Evolutionary conservation across 2,113 vertebrate species (phyloP), one percentile per base, ranked within the genome.

Genomic region (Willisornis vidua): DNA sequence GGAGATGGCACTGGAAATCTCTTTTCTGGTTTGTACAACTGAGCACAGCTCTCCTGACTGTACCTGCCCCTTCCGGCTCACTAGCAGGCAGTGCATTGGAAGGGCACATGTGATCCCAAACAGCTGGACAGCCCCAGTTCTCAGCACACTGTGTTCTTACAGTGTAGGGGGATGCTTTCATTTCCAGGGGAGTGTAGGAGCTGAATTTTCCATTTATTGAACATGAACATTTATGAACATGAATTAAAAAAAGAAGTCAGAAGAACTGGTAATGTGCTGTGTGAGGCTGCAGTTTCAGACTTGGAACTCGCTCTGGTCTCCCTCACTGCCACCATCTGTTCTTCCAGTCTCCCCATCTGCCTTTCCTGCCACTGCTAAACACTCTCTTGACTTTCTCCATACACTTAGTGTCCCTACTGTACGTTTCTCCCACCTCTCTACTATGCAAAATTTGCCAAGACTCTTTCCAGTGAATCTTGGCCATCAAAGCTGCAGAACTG

Each of bases 331-430:
- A 78, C 90, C 92, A 93, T 96, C 92, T 97, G 94, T 74, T 96
- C 88, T 76, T 89, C 57, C 83, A 96, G 73, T 66, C 77, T 94
- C 72, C 52, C 92, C 93, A 93, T 78, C 95, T 94, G 90, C 92
- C 80, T 93, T 59, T 87, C 57, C 71, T n/a, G 4, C 74, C 82
- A 80, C 70, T 72, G 39, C 73, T 90, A 85, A 96, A 67, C 15
- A 86, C 45, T 84, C 74, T 54, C 83, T 25, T 81, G 79, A 86
- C 79, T 84, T 75, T 78, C 52, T 61, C 29, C n/a, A 59, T 23
- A 25, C 6, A 2, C 52, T 91, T n/a, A 65, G 17, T 2, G 1
- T 55, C 49, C 43, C 81, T 63, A 5, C 58, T 52, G 3, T 14
- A 19, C 0, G 3, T n/a, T 77, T 62, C 75, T 85, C 39, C 57